Evolutionary conservation across 2,113 vertebrate genomes (phyloP).

Genomic region (Corythaixoides concolor): DNA sequence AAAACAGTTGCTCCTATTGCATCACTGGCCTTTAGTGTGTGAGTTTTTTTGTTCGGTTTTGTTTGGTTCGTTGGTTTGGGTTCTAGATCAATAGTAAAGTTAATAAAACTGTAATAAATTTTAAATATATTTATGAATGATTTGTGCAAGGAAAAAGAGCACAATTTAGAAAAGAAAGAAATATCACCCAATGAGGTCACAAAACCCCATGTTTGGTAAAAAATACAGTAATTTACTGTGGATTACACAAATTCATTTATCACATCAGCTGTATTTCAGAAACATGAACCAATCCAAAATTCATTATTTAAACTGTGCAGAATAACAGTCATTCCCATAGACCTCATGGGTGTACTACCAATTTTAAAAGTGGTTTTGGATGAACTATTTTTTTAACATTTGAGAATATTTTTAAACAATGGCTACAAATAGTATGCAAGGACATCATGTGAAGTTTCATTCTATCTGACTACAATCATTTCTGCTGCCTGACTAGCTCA

Average conservation of each 20-base stretch:
- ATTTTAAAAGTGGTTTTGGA: neutral
- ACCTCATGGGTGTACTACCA: neutral
- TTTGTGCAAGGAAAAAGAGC: neutral
- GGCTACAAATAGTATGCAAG: neutral
- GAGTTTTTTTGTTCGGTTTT: neutral
- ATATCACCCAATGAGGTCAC: neutral
- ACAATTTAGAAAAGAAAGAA: neutral
- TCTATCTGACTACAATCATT: neutral
- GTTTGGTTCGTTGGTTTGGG: neutral
- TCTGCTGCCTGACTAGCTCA: neutral
- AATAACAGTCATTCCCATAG: neutral
- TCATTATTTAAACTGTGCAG: slow-evolving; percentile 12
- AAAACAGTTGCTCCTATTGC: slow-evolving; percentile 64
- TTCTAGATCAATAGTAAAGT: slow-evolving; percentile 51
- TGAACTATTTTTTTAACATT: neutral
- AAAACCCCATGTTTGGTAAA: neutral
- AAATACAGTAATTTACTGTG: neutral
- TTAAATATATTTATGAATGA: slow-evolving; percentile 21
- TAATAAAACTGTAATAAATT: slow-evolving; percentile 24
- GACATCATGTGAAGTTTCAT: neutral
- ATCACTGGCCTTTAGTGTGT: slow-evolving; percentile 3
- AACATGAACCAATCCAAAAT: neutral
- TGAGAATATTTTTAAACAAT: neutral
- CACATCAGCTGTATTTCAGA: neutral
- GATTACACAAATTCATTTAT: neutral